Evolutionary conservation across 1,140 invertebrate species (phyloP).

Genomic region (Cydia splendana): DNA sequence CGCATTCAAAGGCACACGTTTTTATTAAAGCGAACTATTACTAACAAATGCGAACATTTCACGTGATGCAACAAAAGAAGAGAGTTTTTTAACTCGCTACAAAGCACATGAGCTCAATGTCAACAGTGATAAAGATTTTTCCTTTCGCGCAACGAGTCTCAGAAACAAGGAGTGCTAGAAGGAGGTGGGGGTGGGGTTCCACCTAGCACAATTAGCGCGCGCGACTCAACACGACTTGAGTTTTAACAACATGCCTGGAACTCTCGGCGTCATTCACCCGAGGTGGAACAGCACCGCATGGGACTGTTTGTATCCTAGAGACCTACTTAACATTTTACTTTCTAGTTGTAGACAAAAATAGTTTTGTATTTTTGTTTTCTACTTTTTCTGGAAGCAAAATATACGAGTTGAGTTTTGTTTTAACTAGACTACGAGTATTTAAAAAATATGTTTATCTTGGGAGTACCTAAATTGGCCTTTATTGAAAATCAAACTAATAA

Average conservation of each 20-base stretch:
- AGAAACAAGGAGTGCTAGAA: slow-evolving; percentile 70
- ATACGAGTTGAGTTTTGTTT: background rate
- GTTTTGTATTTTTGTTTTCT: background rate
- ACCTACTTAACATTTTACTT: slow-evolving; percentile 44
- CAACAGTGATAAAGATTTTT: slow-evolving; percentile 70
- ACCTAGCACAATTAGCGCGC: slow-evolving; percentile 75
- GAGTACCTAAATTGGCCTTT: background rate
- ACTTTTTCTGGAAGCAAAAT: background rate
- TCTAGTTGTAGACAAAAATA: background rate
- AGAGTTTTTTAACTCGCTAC: slow-evolving; percentile 45
- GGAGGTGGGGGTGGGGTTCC: slow-evolving; percentile 45
- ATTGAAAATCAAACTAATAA: no score
- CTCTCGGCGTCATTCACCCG: slow-evolving; percentile 73
- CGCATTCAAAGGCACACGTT: background rate
- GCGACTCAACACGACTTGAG: slow-evolving; percentile 74
- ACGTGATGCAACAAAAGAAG: slow-evolving; percentile 46
- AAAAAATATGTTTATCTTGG: background rate
- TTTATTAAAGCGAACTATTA: background rate
- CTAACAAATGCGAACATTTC: background rate
- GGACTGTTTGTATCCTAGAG: slow-evolving; percentile 46
- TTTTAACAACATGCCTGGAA: slow-evolving; percentile 72
- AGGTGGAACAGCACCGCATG: slow-evolving; percentile 49
- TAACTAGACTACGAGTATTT: background rate
- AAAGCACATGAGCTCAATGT: slow-evolving; percentile 64
- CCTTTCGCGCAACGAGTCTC: slow-evolving; percentile 59